Base-by-base conservation (phyloP, 2,113 vertebrate genomes). In the Tretioscincus oriximinensis region DNA sequence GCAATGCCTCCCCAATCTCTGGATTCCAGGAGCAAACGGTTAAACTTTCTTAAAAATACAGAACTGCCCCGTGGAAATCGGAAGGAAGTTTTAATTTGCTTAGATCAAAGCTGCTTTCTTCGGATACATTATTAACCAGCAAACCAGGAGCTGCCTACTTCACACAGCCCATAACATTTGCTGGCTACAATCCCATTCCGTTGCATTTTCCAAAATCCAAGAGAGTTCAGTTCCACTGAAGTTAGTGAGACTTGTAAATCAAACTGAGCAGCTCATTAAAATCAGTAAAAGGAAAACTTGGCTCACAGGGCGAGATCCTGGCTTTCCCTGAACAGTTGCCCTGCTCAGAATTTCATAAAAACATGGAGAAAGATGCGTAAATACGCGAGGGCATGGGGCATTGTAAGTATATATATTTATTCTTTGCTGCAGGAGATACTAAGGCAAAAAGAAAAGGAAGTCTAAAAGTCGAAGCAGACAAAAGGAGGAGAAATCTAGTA, bases 401-500 rank as follows among this genome's bases (percentile, higher is more conserved):
- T 45, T 72, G 31, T 61, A 21, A 73, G 58, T 60, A 6, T 51
- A 47, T 60, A 6, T 51, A 47, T 70, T 41, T 26, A 20, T 65
- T 76, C 41, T 45, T 41, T 21, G 1, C 16, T 31, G n/a, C 1
- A 11, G 45, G 3, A 20, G 18, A 7, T 5, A 47, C 9, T 20
- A 61, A 69, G 35, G 24, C 60, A 63, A 51, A 6, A 75, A 31
- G 69, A 63, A 22, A 47, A 2, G 9, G 18, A 9, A 29, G 45
- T 20, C 14, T 45, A n/a, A 80, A 20, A 26, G 64, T 65, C 24
- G 18, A n/a, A 65, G 73, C 10, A 31, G 2, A 8, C 28, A 61
- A 70, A 45, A 26, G 63, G n/a, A 21, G 49, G 61, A 9, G 68
- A 1, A 1, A 31, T 47, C 78, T 60, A 88, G 85, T 88, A 84